phyloP scores from a whole-genome alignment of 2,888 invertebrate genomes.

The Plagodis dolabraria region DNA sequence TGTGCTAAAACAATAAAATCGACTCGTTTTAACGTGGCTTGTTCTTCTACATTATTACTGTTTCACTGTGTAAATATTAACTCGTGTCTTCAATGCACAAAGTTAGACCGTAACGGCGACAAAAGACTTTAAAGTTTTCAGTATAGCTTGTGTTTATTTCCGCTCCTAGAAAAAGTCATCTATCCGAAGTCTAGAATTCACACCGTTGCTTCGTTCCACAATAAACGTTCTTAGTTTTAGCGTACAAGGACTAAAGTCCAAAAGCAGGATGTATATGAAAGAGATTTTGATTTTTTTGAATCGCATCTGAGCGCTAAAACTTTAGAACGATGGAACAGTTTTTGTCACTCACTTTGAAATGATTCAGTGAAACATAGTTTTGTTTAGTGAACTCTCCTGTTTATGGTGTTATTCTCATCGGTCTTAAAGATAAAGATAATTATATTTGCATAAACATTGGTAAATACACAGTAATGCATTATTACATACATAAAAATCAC shows the following conservation, averaged over 20 bases:
- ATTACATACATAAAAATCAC: too few species aligned
- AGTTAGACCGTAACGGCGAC: constrained; percentile 32
- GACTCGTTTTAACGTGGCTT: background rate
- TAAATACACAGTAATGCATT: too few species aligned
- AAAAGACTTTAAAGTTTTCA: constrained; percentile 35
- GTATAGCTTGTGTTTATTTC: constrained; percentile 34
- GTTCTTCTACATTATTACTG: constrained; percentile 22
- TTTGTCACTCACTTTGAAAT: constrained; percentile 1
- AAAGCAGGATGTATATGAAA: background rate
- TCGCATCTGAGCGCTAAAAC: constrained; percentile 8
- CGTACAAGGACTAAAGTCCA: constrained; percentile 1
- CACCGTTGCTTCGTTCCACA: constrained; percentile 10
- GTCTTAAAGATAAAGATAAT: too few species aligned
- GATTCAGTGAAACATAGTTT: background rate
- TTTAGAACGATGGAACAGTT: constrained; percentile 8
- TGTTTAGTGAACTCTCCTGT: background rate
- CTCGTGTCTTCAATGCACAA: constrained; percentile 23
- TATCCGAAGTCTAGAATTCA: constrained; percentile 26
- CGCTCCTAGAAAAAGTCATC: constrained; percentile 36
- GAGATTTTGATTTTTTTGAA: constrained; percentile 12
- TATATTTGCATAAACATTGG: too few species aligned
- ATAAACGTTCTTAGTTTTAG: constrained; percentile 3
- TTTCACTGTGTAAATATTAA: constrained; percentile 31
- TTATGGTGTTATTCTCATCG: too few species aligned
- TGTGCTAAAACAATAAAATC: constrained; percentile 4